These are phyloP conservation scores for Characodon lateralis DNA, from an alignment of 2,797 vertebrate species.

Conservation along the genomic window DNA sequence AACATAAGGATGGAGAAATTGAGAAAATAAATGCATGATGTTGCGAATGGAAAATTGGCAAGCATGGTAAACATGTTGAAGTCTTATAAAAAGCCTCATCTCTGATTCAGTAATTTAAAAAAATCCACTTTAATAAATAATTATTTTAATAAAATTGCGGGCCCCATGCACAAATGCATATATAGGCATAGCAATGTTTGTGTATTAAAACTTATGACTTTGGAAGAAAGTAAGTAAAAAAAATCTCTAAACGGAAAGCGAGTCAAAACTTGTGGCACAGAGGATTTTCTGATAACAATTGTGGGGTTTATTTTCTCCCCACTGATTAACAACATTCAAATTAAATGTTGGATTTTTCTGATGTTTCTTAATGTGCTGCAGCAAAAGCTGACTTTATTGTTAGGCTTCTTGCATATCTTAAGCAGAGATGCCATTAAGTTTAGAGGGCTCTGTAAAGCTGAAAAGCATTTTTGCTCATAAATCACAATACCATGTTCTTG, in stretches of 20 bases:
- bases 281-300: background rate
- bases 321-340: too few relatives aligned
- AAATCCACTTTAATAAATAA: background rate
- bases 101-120: background rate
- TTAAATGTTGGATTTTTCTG: background rate
- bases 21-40: background rate
- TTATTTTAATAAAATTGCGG: background rate
- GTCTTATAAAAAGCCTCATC: background rate
- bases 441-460: background rate
- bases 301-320: too few relatives aligned
- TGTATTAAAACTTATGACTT: background rate
- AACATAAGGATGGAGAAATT: slow-evolving; percentile 17
- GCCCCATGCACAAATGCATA: background rate
- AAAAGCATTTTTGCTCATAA: background rate
- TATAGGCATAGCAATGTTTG: background rate
- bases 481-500: slow-evolving; percentile 71
- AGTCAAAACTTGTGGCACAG: background rate
- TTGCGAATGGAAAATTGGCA: slow-evolving; percentile 1
- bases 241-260: background rate
- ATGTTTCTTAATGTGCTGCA: too few relatives aligned
- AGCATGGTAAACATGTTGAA: background rate
- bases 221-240: background rate
- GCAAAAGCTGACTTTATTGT: background rate
- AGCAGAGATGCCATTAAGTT: background rate
- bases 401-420: background rate